phyloP scores from a whole-genome alignment of 2,113 vertebrate genomes.

The Oreocharis arfaki region DNA sequence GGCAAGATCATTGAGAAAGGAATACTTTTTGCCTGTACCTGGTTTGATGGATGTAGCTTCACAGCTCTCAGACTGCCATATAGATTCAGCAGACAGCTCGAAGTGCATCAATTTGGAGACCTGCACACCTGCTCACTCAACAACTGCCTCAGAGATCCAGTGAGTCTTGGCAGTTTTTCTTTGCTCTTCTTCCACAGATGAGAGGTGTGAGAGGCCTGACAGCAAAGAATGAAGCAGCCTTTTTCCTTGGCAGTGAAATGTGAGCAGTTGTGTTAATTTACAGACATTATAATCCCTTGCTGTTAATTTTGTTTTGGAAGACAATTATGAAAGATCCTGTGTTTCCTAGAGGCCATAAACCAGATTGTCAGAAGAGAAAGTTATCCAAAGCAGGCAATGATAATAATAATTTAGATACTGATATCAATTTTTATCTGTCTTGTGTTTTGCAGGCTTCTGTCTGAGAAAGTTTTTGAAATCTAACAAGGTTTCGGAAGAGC shows the following conservation, averaged over 20 bases:
- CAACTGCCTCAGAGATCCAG: neutral
- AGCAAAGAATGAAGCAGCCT: neutral
- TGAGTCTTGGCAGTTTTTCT: neutral
- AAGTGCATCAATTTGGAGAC: neutral
- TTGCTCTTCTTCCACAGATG: neutral
- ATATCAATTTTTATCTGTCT: neutral
- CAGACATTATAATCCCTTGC: neutral
- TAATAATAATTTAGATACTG: neutral
- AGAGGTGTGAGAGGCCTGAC: neutral
- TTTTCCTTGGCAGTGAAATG: neutral
- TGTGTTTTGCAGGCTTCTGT: neutral
- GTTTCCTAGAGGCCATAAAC: neutral
- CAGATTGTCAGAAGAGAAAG: neutral
- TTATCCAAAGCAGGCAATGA: neutral
- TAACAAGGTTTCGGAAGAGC: neutral
- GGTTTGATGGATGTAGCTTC: neutral
- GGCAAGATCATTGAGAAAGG: neutral
- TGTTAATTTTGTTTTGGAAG: neutral
- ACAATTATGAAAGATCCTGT: neutral
- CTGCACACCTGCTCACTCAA: accelerated
- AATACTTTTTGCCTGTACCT: neutral
- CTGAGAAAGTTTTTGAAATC: neutral
- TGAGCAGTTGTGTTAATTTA: neutral
- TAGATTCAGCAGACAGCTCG: neutral
- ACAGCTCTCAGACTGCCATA: neutral